Percentiles rank a stretch among this genome's conserved stretches.
Evolutionary conservation across 2,888 invertebrate species (phyloP).

Genomic region (Drosophila neonasuta): DNA sequence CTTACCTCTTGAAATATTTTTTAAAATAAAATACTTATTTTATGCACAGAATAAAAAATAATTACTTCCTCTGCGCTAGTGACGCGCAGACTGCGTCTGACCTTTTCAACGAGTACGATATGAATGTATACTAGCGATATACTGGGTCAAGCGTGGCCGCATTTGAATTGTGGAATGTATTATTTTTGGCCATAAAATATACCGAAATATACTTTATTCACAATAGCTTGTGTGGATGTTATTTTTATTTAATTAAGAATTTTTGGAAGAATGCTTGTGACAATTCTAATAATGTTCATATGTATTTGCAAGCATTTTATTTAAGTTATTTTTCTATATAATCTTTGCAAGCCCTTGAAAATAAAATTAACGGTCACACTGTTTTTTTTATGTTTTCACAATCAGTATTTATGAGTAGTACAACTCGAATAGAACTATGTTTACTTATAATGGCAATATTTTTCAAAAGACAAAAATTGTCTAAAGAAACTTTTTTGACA

Average conservation of each 20-base stretch:
- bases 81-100: slow-evolving; percentile 58
- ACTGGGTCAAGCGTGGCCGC: slow-evolving; percentile 19
- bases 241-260: not conserved
- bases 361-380: not conserved
- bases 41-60: slow-evolving; percentile 32
- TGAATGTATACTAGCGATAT: slow-evolving; percentile 52
- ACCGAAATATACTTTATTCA: not conserved
- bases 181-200: not conserved
- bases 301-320: no score
- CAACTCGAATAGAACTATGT: no score
- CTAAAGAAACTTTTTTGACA: no score
- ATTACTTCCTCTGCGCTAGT: slow-evolving; percentile 38
- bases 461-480: no score
- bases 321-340: no score
- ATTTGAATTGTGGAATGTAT: not conserved
- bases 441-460: no score
- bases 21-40: slow-evolving; percentile 32
- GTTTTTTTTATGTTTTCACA: not conserved
- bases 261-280: not conserved
- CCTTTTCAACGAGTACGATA: slow-evolving; percentile 49
- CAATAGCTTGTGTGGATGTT: not conserved
- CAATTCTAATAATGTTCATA: not conserved
- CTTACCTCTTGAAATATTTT: slow-evolving; percentile 43
- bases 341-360: not conserved
- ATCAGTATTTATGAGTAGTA: not conserved